phyloP scores from a whole-genome alignment of 2,888 invertebrate species.

The Chrysomela aeneicollis region DNA sequence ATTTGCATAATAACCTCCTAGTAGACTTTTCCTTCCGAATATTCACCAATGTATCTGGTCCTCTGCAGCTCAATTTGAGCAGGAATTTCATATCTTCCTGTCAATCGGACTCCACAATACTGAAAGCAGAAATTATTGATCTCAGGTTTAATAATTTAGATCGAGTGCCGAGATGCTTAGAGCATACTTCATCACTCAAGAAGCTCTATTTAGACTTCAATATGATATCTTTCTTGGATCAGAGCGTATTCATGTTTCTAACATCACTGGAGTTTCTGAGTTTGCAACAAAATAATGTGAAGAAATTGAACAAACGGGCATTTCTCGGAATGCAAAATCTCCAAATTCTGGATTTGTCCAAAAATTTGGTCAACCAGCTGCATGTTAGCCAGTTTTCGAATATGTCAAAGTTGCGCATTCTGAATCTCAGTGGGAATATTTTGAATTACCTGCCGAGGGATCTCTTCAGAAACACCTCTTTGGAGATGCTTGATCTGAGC shows the following conservation, averaged over 20 bases:
- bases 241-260: slow-evolving; percentile 77
- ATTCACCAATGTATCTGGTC: slow-evolving; percentile 75
- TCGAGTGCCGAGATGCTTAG: slow-evolving; percentile 73
- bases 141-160: slow-evolving; percentile 73
- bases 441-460: slow-evolving; percentile 79
- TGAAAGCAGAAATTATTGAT: slow-evolving; percentile 75
- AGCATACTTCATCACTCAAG: slow-evolving; percentile 70
- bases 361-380: slow-evolving; percentile 78
- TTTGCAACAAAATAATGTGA: slow-evolving; percentile 78
- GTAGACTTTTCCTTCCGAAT: slow-evolving; percentile 72
- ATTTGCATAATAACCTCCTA: slow-evolving; percentile 81
- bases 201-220: slow-evolving; percentile 80
- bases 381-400: slow-evolving; percentile 83
- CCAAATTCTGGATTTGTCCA: slow-evolving; percentile 82
- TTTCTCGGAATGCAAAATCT: slow-evolving; percentile 78
- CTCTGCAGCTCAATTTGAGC: slow-evolving; percentile 80
- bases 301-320: slow-evolving; percentile 75
- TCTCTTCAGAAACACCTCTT: slow-evolving; percentile 79
- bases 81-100: slow-evolving; percentile 69
- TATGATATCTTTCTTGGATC: slow-evolving; percentile 72
- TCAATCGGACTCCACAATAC: slow-evolving; percentile 60
- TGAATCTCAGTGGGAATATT: slow-evolving; percentile 77
- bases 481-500: slow-evolving; percentile 83
- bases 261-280: slow-evolving; percentile 76
- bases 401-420: slow-evolving; percentile 74